Evolutionary conservation across 1,140 invertebrate genomes (phyloP).

Genomic region (Triops longicaudatus): DNA sequence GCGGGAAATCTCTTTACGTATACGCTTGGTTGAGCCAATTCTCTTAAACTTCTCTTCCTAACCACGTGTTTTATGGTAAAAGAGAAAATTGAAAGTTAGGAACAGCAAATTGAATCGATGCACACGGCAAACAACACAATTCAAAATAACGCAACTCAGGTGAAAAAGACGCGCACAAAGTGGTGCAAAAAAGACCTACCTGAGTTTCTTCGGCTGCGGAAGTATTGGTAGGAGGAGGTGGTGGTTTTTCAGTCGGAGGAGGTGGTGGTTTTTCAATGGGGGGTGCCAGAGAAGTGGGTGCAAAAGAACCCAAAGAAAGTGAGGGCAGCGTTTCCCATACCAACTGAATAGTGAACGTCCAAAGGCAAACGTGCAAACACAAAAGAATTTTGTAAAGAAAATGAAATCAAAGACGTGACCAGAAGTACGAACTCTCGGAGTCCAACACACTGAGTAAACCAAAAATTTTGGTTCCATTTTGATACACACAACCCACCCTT

Average conservation of each 20-base stretch:
- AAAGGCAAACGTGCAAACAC: slow-evolving; percentile 35
- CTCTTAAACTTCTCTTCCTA: slow-evolving; percentile 37
- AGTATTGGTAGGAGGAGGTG: slow-evolving; percentile 10
- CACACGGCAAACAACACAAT: background rate
- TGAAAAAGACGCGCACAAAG: slow-evolving; percentile 23
- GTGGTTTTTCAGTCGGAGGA: slow-evolving; percentile 54
- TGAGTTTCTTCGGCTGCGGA: background rate
- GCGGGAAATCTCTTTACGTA: slow-evolving; percentile 73
- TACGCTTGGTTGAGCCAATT: slow-evolving; percentile 62
- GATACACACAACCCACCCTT: background rate
- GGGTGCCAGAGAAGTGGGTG: slow-evolving; percentile 57
- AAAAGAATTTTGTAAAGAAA: too few species aligned
- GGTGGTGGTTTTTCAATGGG: slow-evolving; percentile 81
- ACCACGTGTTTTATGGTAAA: background rate
- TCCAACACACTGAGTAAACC: background rate
- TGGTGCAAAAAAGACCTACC: slow-evolving; percentile 26
- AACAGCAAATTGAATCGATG: background rate
- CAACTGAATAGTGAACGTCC: slow-evolving; percentile 39
- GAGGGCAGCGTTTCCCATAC: slow-evolving; percentile 26
- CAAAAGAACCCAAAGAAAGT: slow-evolving; percentile 39
- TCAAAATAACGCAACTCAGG: slow-evolving; percentile 29
- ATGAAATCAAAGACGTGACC: background rate
- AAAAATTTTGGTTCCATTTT: background rate
- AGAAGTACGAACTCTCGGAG: background rate
- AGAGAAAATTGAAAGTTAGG: slow-evolving; percentile 1